These are phyloP conservation scores for Heliothis peltigera DNA, from an alignment of 2,888 invertebrate species.

Conservation along the genomic window DNA sequence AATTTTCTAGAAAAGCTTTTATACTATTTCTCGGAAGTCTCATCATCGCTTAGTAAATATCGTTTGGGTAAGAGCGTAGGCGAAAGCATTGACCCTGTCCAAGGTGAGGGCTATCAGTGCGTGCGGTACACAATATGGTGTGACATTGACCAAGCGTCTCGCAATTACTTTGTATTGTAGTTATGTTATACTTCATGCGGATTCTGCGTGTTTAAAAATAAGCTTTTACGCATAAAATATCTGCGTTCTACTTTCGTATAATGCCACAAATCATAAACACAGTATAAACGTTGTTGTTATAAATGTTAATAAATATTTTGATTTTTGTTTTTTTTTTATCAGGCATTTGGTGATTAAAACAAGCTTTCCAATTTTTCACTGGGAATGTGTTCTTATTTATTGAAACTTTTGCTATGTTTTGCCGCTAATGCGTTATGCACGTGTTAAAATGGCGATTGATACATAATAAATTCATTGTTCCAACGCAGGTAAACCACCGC, in stretches of 20 bases:
- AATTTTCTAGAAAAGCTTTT: constrained; percentile 19
- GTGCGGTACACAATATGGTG: constrained; percentile 61
- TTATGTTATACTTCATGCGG: constrained; percentile 9
- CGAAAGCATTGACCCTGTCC: constrained; percentile 79
- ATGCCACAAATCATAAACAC: no score
- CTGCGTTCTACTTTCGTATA: no score
- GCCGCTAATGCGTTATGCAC: no score
- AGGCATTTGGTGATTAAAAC: no score
- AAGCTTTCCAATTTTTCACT: no score
- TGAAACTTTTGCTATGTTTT: no score
- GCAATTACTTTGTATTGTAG: constrained; percentile 34
- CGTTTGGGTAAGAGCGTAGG: constrained; percentile 45
- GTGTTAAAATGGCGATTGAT: neutral
- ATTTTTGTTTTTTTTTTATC: no score
- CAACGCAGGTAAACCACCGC: constrained; percentile 92
- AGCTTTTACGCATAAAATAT: no score
- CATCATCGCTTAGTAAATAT: constrained; percentile 27
- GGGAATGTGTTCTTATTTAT: no score
- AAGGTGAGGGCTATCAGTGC: constrained; percentile 77
- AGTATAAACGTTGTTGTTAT: no score
- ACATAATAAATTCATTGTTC: constrained; percentile 2
- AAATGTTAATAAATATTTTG: no score
- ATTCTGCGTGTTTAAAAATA: constrained; percentile 2
- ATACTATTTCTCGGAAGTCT: constrained; percentile 25
- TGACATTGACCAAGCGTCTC: constrained; percentile 64